phyloP scores from a whole-genome alignment of 2,113 vertebrate genomes.

The Trematocara macrostoma region DNA sequence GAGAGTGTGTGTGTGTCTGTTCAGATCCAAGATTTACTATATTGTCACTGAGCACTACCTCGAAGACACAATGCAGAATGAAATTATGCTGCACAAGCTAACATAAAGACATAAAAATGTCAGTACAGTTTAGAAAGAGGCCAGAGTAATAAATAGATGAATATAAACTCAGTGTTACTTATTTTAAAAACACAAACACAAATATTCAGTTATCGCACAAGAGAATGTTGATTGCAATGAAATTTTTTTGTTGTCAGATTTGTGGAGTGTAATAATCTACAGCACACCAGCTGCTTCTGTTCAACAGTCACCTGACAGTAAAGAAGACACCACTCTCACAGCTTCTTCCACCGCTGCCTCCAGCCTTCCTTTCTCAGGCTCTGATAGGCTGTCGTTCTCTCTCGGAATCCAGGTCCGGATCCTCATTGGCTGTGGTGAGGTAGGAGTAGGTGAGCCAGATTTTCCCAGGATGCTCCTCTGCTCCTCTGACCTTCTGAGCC shows the following conservation, averaged over 20 bases:
- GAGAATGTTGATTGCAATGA: rapidly evolving
- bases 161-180: background rate
- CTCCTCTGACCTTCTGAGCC: background rate
- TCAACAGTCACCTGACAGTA: slow-evolving; percentile 65
- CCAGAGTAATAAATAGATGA: background rate
- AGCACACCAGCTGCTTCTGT: background rate
- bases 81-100: background rate
- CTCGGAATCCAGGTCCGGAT: slow-evolving; percentile 62
- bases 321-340: slow-evolving; percentile 49
- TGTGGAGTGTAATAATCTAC: background rate
- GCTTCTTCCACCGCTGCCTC: slow-evolving; percentile 58
- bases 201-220: rapidly evolving
- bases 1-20: background rate
- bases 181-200: background rate
- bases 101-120: rapidly evolving
- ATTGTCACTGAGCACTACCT: background rate
- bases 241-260: background rate
- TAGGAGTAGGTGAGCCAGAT: background rate
- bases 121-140: background rate
- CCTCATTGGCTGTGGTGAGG: slow-evolving; percentile 65
- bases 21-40: background rate
- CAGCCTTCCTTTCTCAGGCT: slow-evolving; percentile 47
- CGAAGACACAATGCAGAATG: background rate
- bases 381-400: slow-evolving; percentile 41
- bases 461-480: background rate